phyloP scores from a whole-genome alignment of 2,888 invertebrate genomes.

The Blastobasis lacticolella region DNA sequence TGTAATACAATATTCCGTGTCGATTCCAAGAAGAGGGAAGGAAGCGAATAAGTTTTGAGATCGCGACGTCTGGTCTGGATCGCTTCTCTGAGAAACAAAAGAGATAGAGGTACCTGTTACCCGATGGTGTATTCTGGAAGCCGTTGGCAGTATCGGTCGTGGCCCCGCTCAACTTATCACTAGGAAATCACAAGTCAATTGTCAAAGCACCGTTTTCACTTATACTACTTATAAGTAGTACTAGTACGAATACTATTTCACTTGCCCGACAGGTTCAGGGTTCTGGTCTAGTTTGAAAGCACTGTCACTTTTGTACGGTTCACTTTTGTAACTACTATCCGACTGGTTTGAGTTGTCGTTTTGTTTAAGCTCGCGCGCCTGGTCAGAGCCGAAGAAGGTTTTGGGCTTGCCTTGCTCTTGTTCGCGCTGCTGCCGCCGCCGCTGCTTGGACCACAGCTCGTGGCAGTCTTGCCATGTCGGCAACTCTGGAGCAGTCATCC shows the following conservation, averaged over 20 bases:
- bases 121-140: slow-evolving; percentile 2
- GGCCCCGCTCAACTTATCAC: slow-evolving; percentile 5
- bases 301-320: slow-evolving; percentile 38
- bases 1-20: no score
- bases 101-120: neutral
- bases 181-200: slow-evolving; percentile 24
- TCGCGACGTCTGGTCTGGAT: no score
- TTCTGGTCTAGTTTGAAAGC: slow-evolving; percentile 44
- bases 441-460: slow-evolving; percentile 98
- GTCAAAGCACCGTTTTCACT: slow-evolving; percentile 33
- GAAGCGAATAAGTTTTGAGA: no score
- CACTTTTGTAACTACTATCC: slow-evolving; percentile 38
- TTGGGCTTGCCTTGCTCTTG: slow-evolving; percentile 65
- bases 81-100: no score
- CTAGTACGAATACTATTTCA: slow-evolving; percentile 53
- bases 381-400: slow-evolving; percentile 26
- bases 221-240: slow-evolving; percentile 16
- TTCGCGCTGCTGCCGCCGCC: slow-evolving; percentile 88
- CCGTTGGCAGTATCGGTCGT: neutral
- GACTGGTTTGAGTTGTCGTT: slow-evolving; percentile 32
- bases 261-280: slow-evolving; percentile 49
- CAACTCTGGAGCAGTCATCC: slow-evolving; percentile 88
- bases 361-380: slow-evolving; percentile 27
- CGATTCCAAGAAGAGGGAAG: no score
- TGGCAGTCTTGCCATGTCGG: slow-evolving; percentile 99